Base-by-base conservation (phyloP, 2,888 invertebrate species). In the Drymonia ruficornis region DNA sequence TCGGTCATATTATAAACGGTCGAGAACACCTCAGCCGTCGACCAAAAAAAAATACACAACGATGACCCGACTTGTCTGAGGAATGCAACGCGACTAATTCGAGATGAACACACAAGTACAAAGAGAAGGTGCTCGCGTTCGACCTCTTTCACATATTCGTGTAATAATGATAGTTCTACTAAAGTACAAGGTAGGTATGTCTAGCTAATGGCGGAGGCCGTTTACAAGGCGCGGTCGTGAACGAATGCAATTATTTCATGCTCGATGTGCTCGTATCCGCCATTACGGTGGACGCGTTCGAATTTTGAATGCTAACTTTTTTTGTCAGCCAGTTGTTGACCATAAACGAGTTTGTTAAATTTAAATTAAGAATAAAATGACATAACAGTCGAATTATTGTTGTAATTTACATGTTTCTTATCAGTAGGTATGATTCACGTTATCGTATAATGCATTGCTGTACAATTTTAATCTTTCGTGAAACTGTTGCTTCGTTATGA, bases 171-270 rank as follows among this genome's bases (percentile, higher is more conserved):
- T 81, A 82, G 79, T 23, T n/a, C 76, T 73, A 78, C 72, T 70
- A 77, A 76, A 72, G 76, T 81, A 80, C 76, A 74, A 80, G 79
- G 70, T 74, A 77, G 72, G 76, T 84, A 82, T 71, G 69, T 74
- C 77, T 78, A 82, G 76, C 75, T 76, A 81, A 75, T 78, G 75
- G 65, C 63, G 72, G 76, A 81, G 80, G 81, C 84, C 82, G 84
- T 80, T 82, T 78, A 76, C 83, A 80, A 88, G 87, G 86, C 87
- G 86, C 84, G 86, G 82, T 84, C 83, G 80, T 78, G 80, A 70
- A 64, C 70, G 70, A 83, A 83, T 88, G 87, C 87, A 89, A 88
- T 88, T 86, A 87, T 87, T 87, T 84, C 83, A 85, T 85, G 85
- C 83, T 83, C 81, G 78, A 81, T 82, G 83, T 80, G 78, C 78